phyloP scores from a whole-genome alignment of 2,113 vertebrate genomes.

The Gadus chalcogrammus region DNA sequence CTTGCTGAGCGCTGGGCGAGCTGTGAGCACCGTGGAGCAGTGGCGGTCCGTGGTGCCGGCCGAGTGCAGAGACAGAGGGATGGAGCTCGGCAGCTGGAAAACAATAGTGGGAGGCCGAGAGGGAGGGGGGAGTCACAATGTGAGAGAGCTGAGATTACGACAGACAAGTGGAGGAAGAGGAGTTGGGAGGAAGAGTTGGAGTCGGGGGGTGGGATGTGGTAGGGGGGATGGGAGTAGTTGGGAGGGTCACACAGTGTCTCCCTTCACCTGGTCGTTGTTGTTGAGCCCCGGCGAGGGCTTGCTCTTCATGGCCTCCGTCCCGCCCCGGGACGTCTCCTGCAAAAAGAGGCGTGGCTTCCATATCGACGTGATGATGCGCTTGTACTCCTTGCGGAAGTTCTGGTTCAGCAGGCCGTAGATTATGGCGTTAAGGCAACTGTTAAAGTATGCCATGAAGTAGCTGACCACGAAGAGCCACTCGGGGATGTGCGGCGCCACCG shows the following conservation, averaged over 20 bases:
- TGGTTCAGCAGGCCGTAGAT: conserved; percentile 82
- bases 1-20: not conserved
- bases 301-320: conserved; percentile 64
- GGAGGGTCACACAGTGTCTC: conserved; percentile 52
- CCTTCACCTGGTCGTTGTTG: conserved; percentile 68
- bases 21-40: conserved; percentile 2
- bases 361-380: conserved; percentile 72
- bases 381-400: conserved; percentile 82
- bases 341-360: conserved; percentile 73
- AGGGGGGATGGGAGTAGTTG: not conserved
- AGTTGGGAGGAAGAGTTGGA: too few relatives aligned
- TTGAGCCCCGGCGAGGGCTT: conserved; percentile 70
- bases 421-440: conserved; percentile 84
- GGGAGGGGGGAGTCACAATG: not conserved
- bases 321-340: conserved; percentile 71
- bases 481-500: conserved; percentile 75
- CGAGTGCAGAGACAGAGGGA: not conserved
- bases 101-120: not conserved
- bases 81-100: not conserved
- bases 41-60: not conserved
- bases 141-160: not conserved
- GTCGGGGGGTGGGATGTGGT: not conserved
- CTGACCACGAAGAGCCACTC: conserved; percentile 80
- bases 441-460: conserved; percentile 86
- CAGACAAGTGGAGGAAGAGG: not conserved